Evolutionary conservation across 2,113 vertebrate species (phyloP).

Genomic region (Ceratotherium simum): DNA sequence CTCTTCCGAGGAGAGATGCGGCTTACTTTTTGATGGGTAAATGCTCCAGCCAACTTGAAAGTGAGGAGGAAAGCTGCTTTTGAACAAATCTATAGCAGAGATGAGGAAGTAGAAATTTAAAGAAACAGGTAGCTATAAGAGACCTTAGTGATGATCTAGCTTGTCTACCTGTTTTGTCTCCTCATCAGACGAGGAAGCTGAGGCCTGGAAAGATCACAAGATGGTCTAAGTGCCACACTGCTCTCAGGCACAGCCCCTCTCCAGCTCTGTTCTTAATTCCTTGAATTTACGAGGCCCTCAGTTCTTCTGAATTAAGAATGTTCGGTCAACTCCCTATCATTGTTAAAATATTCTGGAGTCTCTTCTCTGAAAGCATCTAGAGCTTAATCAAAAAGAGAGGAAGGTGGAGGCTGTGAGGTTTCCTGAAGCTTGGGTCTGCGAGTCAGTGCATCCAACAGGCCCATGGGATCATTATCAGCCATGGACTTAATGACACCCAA

Average conservation of each 20-base stretch:
- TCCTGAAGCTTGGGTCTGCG: not conserved
- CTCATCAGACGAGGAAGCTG: not conserved
- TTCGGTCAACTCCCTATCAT: not conserved
- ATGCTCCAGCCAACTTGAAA: not conserved
- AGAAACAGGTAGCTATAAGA: not conserved
- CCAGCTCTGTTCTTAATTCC: not conserved
- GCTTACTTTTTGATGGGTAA: not conserved
- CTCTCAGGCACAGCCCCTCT: not conserved
- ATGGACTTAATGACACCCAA: not conserved
- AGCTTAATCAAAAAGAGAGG: not conserved
- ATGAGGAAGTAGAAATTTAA: not conserved
- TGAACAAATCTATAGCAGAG: not conserved
- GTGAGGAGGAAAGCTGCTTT: not conserved
- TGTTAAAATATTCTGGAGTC: not conserved
- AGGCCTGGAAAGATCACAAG: not conserved
- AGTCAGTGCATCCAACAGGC: not conserved
- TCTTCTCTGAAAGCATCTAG: not conserved
- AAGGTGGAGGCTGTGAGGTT: not conserved
- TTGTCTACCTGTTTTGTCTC: not conserved
- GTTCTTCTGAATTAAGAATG: not conserved
- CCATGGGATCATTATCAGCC: not conserved
- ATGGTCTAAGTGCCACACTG: not conserved
- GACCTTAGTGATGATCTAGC: not conserved
- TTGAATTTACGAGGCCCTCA: not conserved
- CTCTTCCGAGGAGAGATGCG: not conserved